Conservation (phyloP, 1,140 invertebrate genomes). For the Elymnias hypermnestra region DNA sequence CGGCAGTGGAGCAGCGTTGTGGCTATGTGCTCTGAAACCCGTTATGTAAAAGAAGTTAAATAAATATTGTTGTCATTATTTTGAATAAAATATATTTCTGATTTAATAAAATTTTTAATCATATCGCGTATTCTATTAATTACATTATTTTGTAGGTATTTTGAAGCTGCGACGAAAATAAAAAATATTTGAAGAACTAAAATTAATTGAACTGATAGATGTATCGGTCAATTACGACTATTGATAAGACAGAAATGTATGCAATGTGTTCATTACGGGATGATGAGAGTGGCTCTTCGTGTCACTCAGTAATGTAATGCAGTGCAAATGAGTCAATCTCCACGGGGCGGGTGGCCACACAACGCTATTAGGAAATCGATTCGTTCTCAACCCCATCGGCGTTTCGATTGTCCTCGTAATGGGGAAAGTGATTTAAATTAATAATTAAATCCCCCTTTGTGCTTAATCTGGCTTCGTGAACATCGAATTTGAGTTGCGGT, state of each 20-base stretch:
- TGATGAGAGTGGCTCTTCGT: constrained; percentile 70
- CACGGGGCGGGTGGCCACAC: constrained; percentile 55
- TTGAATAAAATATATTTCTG: too few relatives aligned
- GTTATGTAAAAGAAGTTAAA: too few relatives aligned
- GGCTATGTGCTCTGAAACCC: too few relatives aligned
- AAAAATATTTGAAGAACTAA: too few relatives aligned
- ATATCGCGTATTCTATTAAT: too few relatives aligned
- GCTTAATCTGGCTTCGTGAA: constrained; percentile 10
- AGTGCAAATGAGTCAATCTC: constrained; percentile 75
- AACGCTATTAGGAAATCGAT: constrained; percentile 71
- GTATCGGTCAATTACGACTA: not conserved
- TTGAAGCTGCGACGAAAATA: too few relatives aligned
- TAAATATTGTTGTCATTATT: too few relatives aligned
- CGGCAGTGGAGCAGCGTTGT: too few relatives aligned
- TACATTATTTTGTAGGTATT: too few relatives aligned
- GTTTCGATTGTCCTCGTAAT: constrained; percentile 41
- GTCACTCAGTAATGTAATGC: constrained; percentile 73
- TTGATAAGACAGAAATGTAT: constrained; percentile 19
- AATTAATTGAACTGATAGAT: too few relatives aligned
- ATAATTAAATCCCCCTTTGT: constrained; percentile 31
- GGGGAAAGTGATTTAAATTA: constrained; percentile 38
- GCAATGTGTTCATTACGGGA: constrained; percentile 52
- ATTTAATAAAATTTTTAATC: too few relatives aligned
- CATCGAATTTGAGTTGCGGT: constrained; percentile 4
- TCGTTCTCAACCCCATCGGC: constrained; percentile 51